phyloP scores from a whole-genome alignment of 2,888 invertebrate genomes.

The Merodon equestris region DNA sequence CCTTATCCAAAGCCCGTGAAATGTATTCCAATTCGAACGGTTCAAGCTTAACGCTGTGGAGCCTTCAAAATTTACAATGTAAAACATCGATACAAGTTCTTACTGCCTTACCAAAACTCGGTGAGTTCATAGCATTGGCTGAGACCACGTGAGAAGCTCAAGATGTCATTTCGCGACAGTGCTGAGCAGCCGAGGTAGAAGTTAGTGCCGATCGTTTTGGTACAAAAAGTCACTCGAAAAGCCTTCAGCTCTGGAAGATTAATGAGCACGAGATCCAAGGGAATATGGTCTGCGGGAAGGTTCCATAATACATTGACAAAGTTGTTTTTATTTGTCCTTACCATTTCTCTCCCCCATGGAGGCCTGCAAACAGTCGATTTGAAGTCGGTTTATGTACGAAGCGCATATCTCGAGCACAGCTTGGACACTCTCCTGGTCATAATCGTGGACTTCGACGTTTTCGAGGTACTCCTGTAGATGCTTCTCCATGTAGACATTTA shows the following conservation, averaged over 20 bases:
- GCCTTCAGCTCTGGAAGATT: slow-evolving; percentile 77
- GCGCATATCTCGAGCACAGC: slow-evolving; percentile 76
- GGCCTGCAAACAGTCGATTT: slow-evolving; percentile 77
- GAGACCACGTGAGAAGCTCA: slow-evolving; percentile 74
- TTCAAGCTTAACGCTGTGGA: slow-evolving; percentile 77
- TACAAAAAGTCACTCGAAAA: slow-evolving; percentile 76
- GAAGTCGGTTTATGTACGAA: slow-evolving; percentile 76
- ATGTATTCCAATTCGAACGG: slow-evolving; percentile 75
- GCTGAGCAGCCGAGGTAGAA: slow-evolving; percentile 77
- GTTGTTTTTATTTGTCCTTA: slow-evolving; percentile 1
- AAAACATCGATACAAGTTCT: neutral
- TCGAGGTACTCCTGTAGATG: slow-evolving; percentile 78
- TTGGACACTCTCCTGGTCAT: slow-evolving; percentile 76
- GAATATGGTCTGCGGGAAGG: slow-evolving; percentile 78
- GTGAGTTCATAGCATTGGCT: slow-evolving; percentile 76
- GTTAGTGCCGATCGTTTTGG: slow-evolving; percentile 76
- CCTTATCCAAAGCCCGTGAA: slow-evolving; percentile 76
- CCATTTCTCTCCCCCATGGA: slow-evolving; percentile 71
- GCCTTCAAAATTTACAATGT: slow-evolving; percentile 68
- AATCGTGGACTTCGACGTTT: slow-evolving; percentile 76
- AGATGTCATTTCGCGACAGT: slow-evolving; percentile 75
- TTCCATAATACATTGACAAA: neutral
- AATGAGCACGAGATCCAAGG: slow-evolving; percentile 77
- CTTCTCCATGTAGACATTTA: slow-evolving; percentile 78
- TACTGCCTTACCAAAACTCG: slow-evolving; percentile 74